These are phyloP conservation scores for Sebastes hubbsi DNA, from an alignment of 2,797 vertebrate species.

Conservation along the genomic window DNA sequence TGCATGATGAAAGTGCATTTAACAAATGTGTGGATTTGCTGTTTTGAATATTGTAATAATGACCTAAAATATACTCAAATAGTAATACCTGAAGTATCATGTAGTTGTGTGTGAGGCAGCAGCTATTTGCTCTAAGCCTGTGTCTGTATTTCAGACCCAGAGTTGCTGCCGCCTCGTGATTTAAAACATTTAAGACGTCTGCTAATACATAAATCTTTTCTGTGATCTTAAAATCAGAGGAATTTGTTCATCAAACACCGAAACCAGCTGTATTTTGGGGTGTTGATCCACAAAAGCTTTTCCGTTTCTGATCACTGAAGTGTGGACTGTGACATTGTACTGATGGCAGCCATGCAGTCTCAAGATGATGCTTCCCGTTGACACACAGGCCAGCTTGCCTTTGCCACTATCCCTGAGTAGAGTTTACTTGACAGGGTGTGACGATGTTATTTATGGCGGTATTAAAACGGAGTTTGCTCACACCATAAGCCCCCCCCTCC, in stretches of 20 bases:
- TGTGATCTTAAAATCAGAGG: not conserved
- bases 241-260: not conserved
- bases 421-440: slow-evolving; percentile 69
- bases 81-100: not conserved
- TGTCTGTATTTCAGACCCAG: not conserved
- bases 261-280: not conserved
- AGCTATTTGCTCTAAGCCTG: not conserved
- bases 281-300: slow-evolving; percentile 20
- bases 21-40: not conserved
- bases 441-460: slow-evolving; percentile 72
- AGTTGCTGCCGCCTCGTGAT: not conserved
- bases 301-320: slow-evolving; percentile 37
- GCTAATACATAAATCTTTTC: not conserved
- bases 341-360: slow-evolving; percentile 33
- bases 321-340: slow-evolving; percentile 60
- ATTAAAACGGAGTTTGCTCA: slow-evolving; percentile 68
- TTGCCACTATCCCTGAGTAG: slow-evolving; percentile 28
- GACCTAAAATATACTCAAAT: not conserved
- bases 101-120: not conserved
- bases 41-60: not conserved
- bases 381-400: slow-evolving; percentile 15
- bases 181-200: not conserved
- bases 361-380: slow-evolving; percentile 22
- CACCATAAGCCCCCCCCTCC: slow-evolving; percentile 7
- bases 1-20: not conserved